These are phyloP conservation scores for Phyllotreta striolata DNA, from an alignment of 2,888 invertebrate species.

Conservation along the genomic window DNA sequence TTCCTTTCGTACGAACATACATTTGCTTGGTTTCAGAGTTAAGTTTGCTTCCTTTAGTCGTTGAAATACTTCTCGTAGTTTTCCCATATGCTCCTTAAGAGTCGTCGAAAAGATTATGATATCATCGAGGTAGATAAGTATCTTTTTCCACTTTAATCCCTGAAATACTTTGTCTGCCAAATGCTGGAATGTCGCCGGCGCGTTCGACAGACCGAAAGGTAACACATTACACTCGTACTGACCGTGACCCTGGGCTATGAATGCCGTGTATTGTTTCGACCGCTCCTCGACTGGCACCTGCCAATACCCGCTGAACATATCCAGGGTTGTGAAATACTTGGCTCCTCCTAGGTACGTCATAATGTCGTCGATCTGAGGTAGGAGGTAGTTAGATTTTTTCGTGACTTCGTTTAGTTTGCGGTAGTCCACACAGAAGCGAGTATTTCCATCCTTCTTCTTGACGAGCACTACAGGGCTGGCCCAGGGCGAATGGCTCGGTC, in stretches of 20 bases:
- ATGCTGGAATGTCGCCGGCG: conserved; percentile 43
- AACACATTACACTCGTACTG: conserved; percentile 44
- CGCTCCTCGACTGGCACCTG: conserved; percentile 36
- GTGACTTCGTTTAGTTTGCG: conserved; percentile 38
- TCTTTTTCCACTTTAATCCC: conserved; percentile 40
- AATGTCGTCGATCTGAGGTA: conserved; percentile 44
- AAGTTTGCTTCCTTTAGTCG: conserved; percentile 35
- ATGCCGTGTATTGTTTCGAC: conserved; percentile 42
- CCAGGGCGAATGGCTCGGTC: conserved; percentile 35
- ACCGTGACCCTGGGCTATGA: conserved; percentile 40
- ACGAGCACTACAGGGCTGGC: conserved; percentile 34
- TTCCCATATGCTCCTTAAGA: conserved; percentile 37
- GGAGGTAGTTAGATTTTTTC: conserved; percentile 40
- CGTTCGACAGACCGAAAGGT: conserved; percentile 45
- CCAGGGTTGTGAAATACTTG: conserved; percentile 42
- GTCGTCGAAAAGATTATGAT: conserved; percentile 40
- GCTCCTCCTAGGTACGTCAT: conserved; percentile 38
- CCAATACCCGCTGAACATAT: conserved; percentile 44
- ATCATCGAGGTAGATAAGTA: conserved; percentile 44
- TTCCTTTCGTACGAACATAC: conserved; percentile 29
- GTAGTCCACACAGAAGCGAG: conserved; percentile 40
- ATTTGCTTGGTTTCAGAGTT: conserved; percentile 38
- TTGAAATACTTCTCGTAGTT: conserved; percentile 36
- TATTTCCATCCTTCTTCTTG: conserved; percentile 35
- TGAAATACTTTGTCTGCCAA: conserved; percentile 41